Percentiles rank a stretch among this genome's conserved stretches.
Evolutionary conservation across 53 echinoderm and acorn worm species (phyloP).

Genomic region (Echinometra lucunter): DNA sequence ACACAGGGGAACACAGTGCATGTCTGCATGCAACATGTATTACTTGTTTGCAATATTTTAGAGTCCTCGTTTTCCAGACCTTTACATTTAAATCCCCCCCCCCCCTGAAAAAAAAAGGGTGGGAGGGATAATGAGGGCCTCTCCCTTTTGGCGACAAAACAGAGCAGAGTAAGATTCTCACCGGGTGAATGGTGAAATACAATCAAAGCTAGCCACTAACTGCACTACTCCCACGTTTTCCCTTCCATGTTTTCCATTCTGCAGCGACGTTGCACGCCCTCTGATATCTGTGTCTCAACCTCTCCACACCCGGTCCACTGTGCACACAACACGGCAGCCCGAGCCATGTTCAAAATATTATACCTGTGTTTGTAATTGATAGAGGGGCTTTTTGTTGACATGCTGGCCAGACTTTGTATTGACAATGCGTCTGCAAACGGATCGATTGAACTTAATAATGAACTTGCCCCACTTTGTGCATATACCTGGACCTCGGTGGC

Average conservation of each 20-base stretch:
- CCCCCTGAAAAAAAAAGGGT: not conserved
- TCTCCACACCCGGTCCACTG: slow-evolving; percentile 34
- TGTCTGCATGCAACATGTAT: not conserved
- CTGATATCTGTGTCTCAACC: not conserved
- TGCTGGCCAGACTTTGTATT: slow-evolving; percentile 56
- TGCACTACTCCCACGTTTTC: not conserved
- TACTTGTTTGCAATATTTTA: slow-evolving; percentile 13
- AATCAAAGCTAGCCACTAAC: slow-evolving; percentile 41
- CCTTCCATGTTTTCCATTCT: not conserved
- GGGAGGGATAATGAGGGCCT: not conserved
- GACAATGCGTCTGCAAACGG: slow-evolving; percentile 58
- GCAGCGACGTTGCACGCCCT: not conserved
- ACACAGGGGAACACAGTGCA: not conserved
- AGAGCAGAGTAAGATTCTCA: not conserved
- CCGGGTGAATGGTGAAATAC: slow-evolving; percentile 5
- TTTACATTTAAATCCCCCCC: not conserved
- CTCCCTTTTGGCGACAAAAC: not conserved
- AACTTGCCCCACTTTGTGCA: not conserved
- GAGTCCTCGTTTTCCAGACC: not conserved
- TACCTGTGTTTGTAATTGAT: slow-evolving; percentile 43
- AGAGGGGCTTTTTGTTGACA: slow-evolving; percentile 52
- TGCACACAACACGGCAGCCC: slow-evolving; percentile 28
- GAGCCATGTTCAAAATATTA: slow-evolving; percentile 8
- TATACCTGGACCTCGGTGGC: not conserved
- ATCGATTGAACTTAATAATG: slow-evolving; percentile 40